Evolutionary conservation across 2,797 vertebrate genomes (phyloP).

Genomic region (Bovichtus diacanthus): DNA sequence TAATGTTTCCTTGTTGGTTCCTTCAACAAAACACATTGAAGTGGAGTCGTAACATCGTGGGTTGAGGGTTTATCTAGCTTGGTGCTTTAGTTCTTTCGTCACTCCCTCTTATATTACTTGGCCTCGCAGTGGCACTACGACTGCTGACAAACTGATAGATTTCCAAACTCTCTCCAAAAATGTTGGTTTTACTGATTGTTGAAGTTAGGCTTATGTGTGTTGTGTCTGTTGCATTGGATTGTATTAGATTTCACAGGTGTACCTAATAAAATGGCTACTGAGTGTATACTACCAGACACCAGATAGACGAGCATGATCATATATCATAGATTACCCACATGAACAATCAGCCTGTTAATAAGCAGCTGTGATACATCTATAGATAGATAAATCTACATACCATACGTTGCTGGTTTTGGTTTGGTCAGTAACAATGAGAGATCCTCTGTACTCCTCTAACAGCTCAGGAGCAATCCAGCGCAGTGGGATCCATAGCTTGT

Average conservation of each 20-base stretch:
- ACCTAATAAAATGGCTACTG: not conserved
- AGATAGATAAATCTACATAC: constrained; percentile 74
- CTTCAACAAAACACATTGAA: constrained; percentile 28
- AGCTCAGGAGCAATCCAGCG: constrained; percentile 96
- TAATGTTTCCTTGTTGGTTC: constrained; percentile 13
- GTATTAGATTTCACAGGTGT: not conserved
- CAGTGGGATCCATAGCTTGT: constrained; percentile 94
- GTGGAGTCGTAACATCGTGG: not conserved
- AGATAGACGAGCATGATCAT: not conserved
- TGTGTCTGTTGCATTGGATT: too few relatives aligned
- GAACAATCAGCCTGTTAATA: not conserved
- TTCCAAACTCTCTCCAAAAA: constrained; percentile 15
- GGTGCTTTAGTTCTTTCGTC: constrained; percentile 4
- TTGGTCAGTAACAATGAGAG: constrained; percentile 92
- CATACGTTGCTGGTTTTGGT: constrained; percentile 95
- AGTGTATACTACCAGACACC: not conserved
- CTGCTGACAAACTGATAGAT: constrained; percentile 17
- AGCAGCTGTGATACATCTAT: not conserved
- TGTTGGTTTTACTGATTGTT: constrained; percentile 12
- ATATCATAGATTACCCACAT: not conserved
- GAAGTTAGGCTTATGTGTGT: not conserved
- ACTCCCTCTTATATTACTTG: constrained; percentile 12
- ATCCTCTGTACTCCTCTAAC: constrained; percentile 91
- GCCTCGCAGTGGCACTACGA: not conserved
- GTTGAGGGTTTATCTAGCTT: constrained; percentile 10